Evolutionary conservation across 2,888 invertebrate genomes (phyloP), one percentile per base, ranked within the genome.

Genomic region (Boloria euphrosyne): DNA sequence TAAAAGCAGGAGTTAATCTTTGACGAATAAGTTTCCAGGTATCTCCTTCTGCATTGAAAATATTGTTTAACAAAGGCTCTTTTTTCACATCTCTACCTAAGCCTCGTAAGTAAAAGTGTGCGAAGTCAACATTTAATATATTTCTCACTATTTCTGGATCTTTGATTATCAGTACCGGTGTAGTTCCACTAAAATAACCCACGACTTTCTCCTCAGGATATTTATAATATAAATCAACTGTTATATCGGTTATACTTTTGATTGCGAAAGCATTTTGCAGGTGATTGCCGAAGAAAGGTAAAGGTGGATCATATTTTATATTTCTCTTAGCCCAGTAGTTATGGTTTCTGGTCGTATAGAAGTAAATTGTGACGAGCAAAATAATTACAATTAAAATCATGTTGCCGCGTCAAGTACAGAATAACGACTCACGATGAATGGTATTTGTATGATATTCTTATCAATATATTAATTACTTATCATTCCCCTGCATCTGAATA

Each of bases 1-100:
- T 89, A 63, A 90, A 90, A 0, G 87, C 81, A 0, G 87, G 78
- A 13, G 89, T 87, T n/a, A 89, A 59, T 7, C 84, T 79, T 65
- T 89, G 85, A 0, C 90, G 78, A 13, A 86, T 62, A 13, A 89
- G 73, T 68, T 81, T 87, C 90, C 90, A 90, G 3, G 64, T 62
- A 57, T 90, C 89, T 0, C 89, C 89, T 22, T 88, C 84, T 4
- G 65, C 78, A 50, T 81, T 77, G 64, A 90, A 89, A 22, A 89
- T 59, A 58, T 84, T 87, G 3, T 60, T 54, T 10, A 82, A 68
- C 0, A 86, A 14, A 0, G 86, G 81, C 54, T 90, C 70, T 6
- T 70, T 61, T 14, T 74, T 65, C 2, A 65, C 71, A 38, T 74
- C 70, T 57, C 74, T 67, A 5, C 71, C 72, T 16, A 69, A 70